Evolutionary conservation across 1,140 invertebrate species (phyloP).

Genomic region (Halictus rubicundus): DNA sequence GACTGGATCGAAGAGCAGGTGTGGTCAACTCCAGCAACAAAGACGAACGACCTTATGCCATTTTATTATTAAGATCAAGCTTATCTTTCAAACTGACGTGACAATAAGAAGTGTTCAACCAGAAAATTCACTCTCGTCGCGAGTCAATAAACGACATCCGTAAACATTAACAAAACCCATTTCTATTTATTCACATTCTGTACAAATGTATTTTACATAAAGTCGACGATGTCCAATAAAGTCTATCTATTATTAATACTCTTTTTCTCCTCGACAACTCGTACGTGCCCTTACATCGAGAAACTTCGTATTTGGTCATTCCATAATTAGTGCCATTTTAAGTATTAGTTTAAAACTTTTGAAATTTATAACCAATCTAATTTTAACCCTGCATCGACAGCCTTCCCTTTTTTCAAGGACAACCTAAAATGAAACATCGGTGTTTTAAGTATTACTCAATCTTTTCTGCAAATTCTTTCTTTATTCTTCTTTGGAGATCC

Average conservation of each 20-base stretch:
- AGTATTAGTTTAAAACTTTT: too few relatives aligned
- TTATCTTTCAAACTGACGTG: not conserved
- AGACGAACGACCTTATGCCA: too few relatives aligned
- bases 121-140: too few relatives aligned
- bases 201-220: slow-evolving; percentile 81
- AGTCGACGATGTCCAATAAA: slow-evolving; percentile 55
- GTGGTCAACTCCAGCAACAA: slow-evolving; percentile 80
- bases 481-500: too few relatives aligned
- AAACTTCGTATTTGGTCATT: not conserved
- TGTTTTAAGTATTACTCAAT: too few relatives aligned
- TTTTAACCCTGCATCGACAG: too few relatives aligned
- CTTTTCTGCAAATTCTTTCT: too few relatives aligned
- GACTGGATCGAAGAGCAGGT: slow-evolving; percentile 88
- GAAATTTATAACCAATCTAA: too few relatives aligned
- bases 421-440: too few relatives aligned
- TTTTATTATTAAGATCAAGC: too few relatives aligned
- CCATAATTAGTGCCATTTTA: too few relatives aligned
- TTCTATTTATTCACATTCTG: slow-evolving; percentile 79
- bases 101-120: not conserved
- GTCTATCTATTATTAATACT: slow-evolving; percentile 10
- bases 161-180: slow-evolving; percentile 76
- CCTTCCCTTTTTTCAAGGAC: too few relatives aligned
- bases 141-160: not conserved
- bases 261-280: not conserved
- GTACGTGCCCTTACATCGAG: not conserved